Conservation (phyloP, 2,797 vertebrate species). For the Capromys pilorides region DNA sequence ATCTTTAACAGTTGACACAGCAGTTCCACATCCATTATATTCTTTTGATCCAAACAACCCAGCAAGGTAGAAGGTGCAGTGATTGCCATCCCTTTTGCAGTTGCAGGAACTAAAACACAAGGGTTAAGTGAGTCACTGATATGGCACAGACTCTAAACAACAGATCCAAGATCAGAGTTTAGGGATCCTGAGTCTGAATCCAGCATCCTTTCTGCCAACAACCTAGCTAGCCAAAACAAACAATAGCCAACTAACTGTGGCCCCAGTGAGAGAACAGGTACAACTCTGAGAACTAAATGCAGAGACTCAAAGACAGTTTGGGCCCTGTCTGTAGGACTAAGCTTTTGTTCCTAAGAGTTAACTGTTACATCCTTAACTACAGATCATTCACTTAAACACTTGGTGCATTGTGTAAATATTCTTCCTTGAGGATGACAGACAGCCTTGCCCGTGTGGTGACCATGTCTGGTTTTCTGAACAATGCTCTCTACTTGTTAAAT, state of each 20-base stretch:
- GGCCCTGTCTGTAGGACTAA: background rate
- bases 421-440: constrained; percentile 57
- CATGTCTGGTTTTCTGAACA: constrained; percentile 56
- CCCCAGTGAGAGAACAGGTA: background rate
- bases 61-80: background rate
- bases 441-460: constrained; percentile 52
- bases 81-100: constrained; percentile 8
- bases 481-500: constrained; percentile 57
- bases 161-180: background rate
- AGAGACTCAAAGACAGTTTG: background rate
- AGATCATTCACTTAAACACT: constrained; percentile 43
- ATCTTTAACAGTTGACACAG: constrained; percentile 22
- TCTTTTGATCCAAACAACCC: constrained; percentile 28
- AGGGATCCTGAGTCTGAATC: background rate
- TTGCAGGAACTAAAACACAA: constrained; percentile 37
- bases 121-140: background rate
- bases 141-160: background rate
- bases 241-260: background rate
- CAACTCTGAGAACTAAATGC: background rate
- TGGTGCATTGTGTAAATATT: constrained; percentile 23
- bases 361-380: constrained; percentile 36
- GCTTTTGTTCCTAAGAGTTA: constrained; percentile 44
- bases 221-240: constrained; percentile 35
- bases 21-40: constrained; percentile 5
- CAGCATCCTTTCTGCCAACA: background rate